Conservation (phyloP, 2,888 invertebrate species). For the Cenopis cana region DNA sequence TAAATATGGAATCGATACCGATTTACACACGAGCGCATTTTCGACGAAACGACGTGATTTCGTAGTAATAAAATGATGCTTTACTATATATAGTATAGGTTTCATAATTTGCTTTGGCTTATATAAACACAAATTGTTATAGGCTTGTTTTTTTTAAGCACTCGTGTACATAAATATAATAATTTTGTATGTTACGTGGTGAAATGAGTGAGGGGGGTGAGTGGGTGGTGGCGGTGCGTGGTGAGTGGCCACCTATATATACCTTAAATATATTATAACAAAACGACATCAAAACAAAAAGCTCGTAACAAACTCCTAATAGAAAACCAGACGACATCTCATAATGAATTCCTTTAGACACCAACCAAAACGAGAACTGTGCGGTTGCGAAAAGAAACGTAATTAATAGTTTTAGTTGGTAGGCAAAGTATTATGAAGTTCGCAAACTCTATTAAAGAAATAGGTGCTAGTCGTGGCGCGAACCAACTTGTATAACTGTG, state of each 20-base stretch:
- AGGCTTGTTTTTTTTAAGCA: too few species aligned
- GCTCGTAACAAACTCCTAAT: constrained; percentile 18
- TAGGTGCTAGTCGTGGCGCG: constrained; percentile 53
- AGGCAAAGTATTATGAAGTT: constrained; percentile 65
- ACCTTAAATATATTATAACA: not conserved
- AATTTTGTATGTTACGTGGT: too few species aligned
- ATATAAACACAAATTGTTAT: too few species aligned
- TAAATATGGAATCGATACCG: constrained; percentile 38
- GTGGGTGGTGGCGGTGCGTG: too few species aligned
- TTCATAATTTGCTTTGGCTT: not conserved
- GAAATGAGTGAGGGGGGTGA: too few species aligned
- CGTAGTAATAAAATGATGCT: not conserved
- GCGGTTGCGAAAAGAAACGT: constrained; percentile 63
- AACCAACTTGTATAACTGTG: constrained; percentile 50
- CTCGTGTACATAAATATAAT: too few species aligned
- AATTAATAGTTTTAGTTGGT: constrained; percentile 67
- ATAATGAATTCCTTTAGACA: constrained; percentile 30
- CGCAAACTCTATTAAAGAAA: constrained; percentile 68
- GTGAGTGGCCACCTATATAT: too few species aligned
- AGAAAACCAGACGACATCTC: constrained; percentile 28
- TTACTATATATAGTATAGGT: not conserved
- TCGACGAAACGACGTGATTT: not conserved
- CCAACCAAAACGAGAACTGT: constrained; percentile 55
- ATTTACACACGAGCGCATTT: constrained; percentile 2
- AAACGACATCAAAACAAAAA: not conserved